Evolutionary conservation across 92 coral and sea anemone species (phyloP).

Genomic region (Actinernus sp.): DNA sequence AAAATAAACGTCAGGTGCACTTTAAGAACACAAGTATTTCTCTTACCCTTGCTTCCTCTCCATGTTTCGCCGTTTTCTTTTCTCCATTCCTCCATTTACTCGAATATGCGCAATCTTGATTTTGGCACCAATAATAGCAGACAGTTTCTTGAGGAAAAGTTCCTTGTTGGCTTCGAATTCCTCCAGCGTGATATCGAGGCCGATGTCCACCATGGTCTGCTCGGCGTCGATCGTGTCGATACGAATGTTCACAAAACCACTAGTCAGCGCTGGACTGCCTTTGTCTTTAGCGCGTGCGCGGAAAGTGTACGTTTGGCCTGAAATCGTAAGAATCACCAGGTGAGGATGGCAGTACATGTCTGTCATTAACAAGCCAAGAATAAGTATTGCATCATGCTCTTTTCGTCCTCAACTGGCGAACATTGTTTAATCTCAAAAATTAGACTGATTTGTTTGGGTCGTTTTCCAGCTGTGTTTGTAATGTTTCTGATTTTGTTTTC

Average conservation of each 20-base stretch:
- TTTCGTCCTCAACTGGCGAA: too few relatives aligned
- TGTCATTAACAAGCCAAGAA: too few relatives aligned
- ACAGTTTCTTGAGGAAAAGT: constrained; percentile 37
- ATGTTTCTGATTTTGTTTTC: too few relatives aligned
- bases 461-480: too few relatives aligned
- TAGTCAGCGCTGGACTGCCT: constrained; percentile 49
- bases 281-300: constrained; percentile 67
- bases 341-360: too few relatives aligned
- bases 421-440: too few relatives aligned
- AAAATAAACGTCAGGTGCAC: too few relatives aligned
- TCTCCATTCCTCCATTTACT: constrained; percentile 5
- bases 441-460: too few relatives aligned
- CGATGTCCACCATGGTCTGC: constrained; percentile 54
- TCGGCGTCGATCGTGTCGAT: constrained; percentile 63
- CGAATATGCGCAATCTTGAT: constrained; percentile 39
- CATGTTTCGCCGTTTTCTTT: constrained; percentile 46
- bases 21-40: too few relatives aligned
- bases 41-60: too few relatives aligned
- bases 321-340: background rate
- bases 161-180: constrained; percentile 54
- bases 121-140: constrained; percentile 52
- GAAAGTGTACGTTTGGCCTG: constrained; percentile 45
- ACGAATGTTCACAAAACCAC: constrained; percentile 25
- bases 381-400: too few relatives aligned
- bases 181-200: constrained; percentile 58